These are phyloP conservation scores for Sphaeramia orbicularis DNA, from an alignment of 2,797 vertebrate species.

Conservation along the genomic window DNA sequence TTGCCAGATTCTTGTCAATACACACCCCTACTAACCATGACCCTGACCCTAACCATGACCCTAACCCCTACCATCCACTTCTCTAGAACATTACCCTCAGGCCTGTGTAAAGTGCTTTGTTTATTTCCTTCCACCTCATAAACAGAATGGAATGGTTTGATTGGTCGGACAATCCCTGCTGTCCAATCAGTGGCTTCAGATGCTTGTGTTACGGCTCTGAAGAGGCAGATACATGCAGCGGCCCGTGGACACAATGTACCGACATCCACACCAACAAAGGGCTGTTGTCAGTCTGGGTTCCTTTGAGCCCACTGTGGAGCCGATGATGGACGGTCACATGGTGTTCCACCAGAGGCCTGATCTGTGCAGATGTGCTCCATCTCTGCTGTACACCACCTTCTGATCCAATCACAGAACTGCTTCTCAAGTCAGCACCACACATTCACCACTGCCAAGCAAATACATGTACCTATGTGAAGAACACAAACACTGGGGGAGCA, in stretches of 20 bases:
- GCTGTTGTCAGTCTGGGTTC: constrained; percentile 48
- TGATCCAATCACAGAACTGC: no score
- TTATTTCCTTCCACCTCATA: constrained; percentile 15
- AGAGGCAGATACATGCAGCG: constrained; percentile 33
- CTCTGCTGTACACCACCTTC: no score
- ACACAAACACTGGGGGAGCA: no score
- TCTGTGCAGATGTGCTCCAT: not conserved
- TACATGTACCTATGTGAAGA: no score
- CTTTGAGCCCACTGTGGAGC: constrained; percentile 34
- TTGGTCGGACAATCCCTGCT: constrained; percentile 15
- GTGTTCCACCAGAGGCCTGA: not conserved
- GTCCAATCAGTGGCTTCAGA: constrained; percentile 11
- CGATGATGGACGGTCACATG: constrained; percentile 23
- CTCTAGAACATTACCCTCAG: no score
- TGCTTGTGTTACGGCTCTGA: constrained; percentile 3
- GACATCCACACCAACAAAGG: constrained; percentile 50
- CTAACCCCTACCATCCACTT: no score
- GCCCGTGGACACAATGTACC: constrained; percentile 54
- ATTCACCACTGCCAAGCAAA: no score
- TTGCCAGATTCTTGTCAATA: no score
- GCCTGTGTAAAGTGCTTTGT: constrained; percentile 5
- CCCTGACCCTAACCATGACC: no score
- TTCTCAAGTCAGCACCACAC: no score
- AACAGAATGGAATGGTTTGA: constrained; percentile 23
- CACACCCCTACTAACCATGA: no score